Percentiles rank a stretch among this genome's conserved stretches.
Evolutionary conservation across 2,797 vertebrate species (phyloP).

Genomic region (Catharus ustulatus): DNA sequence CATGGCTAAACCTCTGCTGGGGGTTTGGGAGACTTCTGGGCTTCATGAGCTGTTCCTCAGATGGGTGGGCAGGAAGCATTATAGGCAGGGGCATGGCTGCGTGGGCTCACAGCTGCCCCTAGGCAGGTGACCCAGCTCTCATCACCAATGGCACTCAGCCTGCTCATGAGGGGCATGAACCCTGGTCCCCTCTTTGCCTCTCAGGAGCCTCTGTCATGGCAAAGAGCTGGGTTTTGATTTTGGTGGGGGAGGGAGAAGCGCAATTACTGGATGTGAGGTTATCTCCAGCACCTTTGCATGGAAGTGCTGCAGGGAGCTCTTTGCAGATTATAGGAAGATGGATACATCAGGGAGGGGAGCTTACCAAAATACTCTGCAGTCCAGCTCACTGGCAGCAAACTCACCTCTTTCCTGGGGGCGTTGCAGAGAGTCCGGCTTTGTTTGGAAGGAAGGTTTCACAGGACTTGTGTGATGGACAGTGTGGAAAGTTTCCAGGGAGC

Average conservation of each 20-base stretch:
- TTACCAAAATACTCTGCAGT: not conserved
- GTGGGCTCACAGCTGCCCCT: fast-evolving
- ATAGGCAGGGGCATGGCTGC: not conserved
- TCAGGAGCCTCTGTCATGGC: not conserved
- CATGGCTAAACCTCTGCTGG: not conserved
- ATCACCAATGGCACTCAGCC: fast-evolving
- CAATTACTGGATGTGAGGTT: fast-evolving
- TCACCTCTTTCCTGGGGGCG: not conserved
- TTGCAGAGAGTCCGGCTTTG: not conserved
- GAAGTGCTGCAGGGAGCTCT: not conserved
- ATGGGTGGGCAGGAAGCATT: fast-evolving
- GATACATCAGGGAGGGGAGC: not conserved
- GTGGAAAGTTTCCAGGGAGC: not conserved
- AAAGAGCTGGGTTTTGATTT: not conserved
- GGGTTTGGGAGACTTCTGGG: not conserved
- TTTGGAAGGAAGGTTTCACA: not conserved
- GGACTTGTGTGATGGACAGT: not conserved
- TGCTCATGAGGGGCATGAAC: not conserved
- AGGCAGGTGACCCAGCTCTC: not conserved
- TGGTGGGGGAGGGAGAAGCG: not conserved
- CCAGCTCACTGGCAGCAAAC: not conserved
- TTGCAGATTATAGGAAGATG: not conserved
- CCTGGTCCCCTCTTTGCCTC: not conserved
- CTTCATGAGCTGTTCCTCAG: not conserved
- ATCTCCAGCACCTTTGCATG: not conserved